These are phyloP conservation scores for Pachypsylla venusta DNA, from an alignment of 1,140 invertebrate species.

Conservation along the genomic window DNA sequence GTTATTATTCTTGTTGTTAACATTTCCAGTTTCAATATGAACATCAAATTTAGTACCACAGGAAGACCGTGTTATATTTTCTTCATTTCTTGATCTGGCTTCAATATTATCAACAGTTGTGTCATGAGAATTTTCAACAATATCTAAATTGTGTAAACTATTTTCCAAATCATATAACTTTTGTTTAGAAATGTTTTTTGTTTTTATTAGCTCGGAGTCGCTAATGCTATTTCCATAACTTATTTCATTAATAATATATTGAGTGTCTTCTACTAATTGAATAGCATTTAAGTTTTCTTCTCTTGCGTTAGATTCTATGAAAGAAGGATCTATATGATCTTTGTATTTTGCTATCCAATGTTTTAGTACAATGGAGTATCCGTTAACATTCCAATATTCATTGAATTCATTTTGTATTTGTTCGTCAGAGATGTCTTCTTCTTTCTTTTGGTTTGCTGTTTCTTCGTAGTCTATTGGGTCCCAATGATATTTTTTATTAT, in stretches of 20 bases:
- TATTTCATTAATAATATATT: not conserved
- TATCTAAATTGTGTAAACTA: not conserved
- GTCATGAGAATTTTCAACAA: not conserved
- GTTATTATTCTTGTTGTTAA: no score
- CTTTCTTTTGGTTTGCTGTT: no score
- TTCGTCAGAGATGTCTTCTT: no score
- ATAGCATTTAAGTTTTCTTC: not conserved
- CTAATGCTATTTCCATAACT: not conserved
- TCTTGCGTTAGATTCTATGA: not conserved
- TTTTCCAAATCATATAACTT: not conserved
- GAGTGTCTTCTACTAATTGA: not conserved
- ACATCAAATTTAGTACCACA: no score
- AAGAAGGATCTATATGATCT: not conserved
- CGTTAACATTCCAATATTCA: not conserved
- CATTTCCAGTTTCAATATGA: no score
- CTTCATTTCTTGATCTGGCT: no score
- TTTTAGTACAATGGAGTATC: constrained; percentile 1
- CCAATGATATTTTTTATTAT: no score
- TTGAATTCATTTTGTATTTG: not conserved
- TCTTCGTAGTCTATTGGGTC: no score
- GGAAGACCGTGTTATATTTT: no score
- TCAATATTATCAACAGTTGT: no score
- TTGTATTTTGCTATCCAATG: not conserved
- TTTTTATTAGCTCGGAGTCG: not conserved
- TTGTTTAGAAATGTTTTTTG: not conserved